Evolutionary conservation across 2,888 invertebrate genomes (phyloP).

Genomic region (Alentia gelatinosa): DNA sequence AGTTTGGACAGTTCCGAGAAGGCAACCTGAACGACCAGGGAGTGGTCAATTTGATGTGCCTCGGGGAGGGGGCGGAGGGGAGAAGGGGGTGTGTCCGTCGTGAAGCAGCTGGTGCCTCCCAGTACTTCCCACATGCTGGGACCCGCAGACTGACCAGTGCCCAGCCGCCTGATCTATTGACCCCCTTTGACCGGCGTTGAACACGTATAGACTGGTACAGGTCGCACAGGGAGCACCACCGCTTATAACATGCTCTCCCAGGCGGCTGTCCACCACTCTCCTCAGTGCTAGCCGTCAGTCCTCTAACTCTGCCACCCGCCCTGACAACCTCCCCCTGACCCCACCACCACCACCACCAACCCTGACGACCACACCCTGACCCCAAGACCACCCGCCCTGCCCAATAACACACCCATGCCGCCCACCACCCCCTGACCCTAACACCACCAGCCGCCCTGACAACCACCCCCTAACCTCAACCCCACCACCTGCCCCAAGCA

Average conservation of each 20-base stretch:
- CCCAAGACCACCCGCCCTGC: not conserved
- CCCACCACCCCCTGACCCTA: not conserved
- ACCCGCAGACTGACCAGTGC: not conserved
- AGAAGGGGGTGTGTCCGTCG: not conserved
- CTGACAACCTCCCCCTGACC: not conserved
- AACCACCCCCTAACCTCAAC: not conserved
- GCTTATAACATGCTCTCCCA: not conserved
- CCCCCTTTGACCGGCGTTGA: constrained; percentile 21
- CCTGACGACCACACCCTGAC: not conserved
- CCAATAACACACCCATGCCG: not conserved
- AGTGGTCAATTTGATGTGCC: not conserved
- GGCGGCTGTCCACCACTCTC: not conserved
- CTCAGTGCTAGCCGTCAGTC: too few relatives aligned
- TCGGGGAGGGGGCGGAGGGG: not conserved
- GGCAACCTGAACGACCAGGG: not conserved
- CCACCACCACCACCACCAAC: too few relatives aligned
- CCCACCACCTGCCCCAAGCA: not conserved
- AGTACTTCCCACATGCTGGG: too few relatives aligned
- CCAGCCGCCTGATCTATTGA: constrained; percentile 11
- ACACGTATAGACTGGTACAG: constrained; percentile 25
- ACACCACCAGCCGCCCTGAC: too few relatives aligned
- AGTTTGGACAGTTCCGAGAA: too few relatives aligned
- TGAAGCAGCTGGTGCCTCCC: too few relatives aligned
- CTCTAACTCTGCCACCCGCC: too few relatives aligned
- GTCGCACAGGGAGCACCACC: not conserved